Base-by-base conservation (phyloP, 2,888 invertebrate species). In the Branchellion lobata region DNA sequence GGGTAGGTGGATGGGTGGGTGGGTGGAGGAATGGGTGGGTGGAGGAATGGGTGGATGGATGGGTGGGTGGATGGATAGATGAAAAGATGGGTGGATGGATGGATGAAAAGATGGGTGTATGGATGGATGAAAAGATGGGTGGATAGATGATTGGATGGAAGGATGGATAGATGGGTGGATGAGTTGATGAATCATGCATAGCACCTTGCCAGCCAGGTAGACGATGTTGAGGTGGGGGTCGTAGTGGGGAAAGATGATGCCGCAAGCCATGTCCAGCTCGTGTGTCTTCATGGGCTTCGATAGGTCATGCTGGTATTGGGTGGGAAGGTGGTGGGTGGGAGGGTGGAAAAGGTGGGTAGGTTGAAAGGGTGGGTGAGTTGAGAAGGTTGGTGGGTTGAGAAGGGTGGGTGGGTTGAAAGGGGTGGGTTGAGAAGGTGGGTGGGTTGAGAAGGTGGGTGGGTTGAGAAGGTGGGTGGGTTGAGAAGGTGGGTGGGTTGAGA, bases 211-310 rank as follows among this genome's bases (percentile, higher is more conserved):
- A 87, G 96, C 97, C 74, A 97, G 90, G 89, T 92, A 98, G 84
- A 97, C 92, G 86, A 98, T 90, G 90, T 93, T 95, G 83, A 95
- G 95, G 88, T 98, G 97, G 76, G 94, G 92, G 89, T 98, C 98
- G 89, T 96, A 97, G 53, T 95, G 91, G 24, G 97, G 97, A 89
- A 96, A 95, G 92, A 97, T 93, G 82, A 96, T 95, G 79, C 97
- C 97, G 88, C 96, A 96, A 85, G 95, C 95, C 47, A 85, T 86
- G 81, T 89, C 89, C 29, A 89, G 83, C 36, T 84, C 85, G 47
- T 87, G 85, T 40, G 85, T 83, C 3, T 82, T 82, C 51, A 89
- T 77, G 1, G 87, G 85, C 29, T 84, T 83, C 0, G 85, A 83
- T 77, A 88, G 81, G 79, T 88, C 86, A 81, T 85, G 85, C 88